A percentile compares a stretch with the other conserved stretches of the same genome.
Evolutionary conservation across 1,140 invertebrate species (phyloP).

Genomic region (Babylonia areolata): DNA sequence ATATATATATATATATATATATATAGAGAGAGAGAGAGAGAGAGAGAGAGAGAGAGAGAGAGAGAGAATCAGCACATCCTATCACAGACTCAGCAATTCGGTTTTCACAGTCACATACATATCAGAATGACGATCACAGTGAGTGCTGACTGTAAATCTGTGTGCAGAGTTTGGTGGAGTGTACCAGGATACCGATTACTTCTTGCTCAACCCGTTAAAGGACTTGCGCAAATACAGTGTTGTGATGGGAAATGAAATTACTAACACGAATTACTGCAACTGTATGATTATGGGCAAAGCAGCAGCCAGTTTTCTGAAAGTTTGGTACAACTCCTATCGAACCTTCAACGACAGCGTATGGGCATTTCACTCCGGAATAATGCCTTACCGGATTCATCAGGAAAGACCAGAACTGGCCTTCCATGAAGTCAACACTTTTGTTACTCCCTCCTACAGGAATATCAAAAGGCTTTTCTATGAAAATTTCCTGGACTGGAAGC

Average conservation of each 20-base stretch:
- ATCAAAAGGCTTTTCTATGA: neutral
- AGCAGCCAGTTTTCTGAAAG: neutral
- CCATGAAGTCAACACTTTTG: neutral
- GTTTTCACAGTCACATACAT: too few species aligned
- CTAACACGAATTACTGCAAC: neutral
- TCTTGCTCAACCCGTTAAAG: neutral
- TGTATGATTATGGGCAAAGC: neutral
- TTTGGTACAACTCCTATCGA: neutral
- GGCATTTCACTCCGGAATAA: neutral
- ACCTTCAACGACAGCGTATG: neutral
- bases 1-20: too few species aligned
- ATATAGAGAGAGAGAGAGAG: too few species aligned
- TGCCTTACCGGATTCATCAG: neutral
- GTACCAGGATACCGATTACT: neutral
- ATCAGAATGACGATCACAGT: too few species aligned
- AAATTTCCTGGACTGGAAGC: conserved; percentile 1
- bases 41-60: too few species aligned
- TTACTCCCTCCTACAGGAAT: neutral
- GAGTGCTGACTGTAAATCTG: neutral
- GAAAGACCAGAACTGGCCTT: neutral
- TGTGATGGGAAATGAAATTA: neutral
- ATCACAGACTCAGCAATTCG: too few species aligned
- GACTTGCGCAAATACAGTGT: neutral
- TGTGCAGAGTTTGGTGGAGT: neutral
- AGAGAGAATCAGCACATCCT: too few species aligned